A percentile compares a stretch with the other conserved stretches of the same genome.
These are phyloP conservation scores for Chelonia mydas DNA, from an alignment of 2,797 vertebrate species.

Conservation along the genomic window DNA sequence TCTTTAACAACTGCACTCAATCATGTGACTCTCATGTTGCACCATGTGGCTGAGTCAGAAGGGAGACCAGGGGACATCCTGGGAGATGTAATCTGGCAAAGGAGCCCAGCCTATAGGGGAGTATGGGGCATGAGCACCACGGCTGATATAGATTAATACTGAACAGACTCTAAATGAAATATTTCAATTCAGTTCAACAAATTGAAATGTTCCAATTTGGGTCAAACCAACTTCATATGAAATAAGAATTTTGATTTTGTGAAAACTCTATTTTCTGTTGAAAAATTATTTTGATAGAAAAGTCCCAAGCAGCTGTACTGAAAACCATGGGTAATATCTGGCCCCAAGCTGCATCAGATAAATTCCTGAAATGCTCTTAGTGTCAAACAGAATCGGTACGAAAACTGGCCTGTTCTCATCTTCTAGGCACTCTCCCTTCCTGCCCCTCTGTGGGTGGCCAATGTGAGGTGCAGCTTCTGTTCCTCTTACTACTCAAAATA, in stretches of 20 bases:
- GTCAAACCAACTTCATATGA: not conserved
- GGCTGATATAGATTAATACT: accelerated
- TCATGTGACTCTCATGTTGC: not conserved
- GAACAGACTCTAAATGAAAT: not conserved
- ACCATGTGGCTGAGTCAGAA: not conserved
- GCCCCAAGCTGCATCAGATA: accelerated
- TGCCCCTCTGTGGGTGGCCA: not conserved
- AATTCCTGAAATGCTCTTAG: not conserved
- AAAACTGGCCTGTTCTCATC: not conserved
- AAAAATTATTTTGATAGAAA: slow-evolving; percentile 39
- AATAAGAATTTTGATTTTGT: slow-evolving; percentile 27
- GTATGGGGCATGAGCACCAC: accelerated
- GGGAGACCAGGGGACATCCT: not conserved
- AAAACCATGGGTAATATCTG: not conserved
- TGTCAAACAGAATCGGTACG: not conserved
- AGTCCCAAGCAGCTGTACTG: slow-evolving; percentile 5
- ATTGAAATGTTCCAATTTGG: not conserved
- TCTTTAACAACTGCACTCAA: not conserved
- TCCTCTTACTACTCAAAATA: not conserved
- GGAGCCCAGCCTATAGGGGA: accelerated
- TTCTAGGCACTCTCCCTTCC: not conserved
- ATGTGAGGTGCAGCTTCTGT: slow-evolving; percentile 4
- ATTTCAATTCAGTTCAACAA: not conserved
- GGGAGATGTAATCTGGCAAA: not conserved
- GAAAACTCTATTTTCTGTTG: slow-evolving; percentile 45